Evolutionary conservation across 2,113 vertebrate species (phyloP).

Genomic region (Pan paniscus): DNA sequence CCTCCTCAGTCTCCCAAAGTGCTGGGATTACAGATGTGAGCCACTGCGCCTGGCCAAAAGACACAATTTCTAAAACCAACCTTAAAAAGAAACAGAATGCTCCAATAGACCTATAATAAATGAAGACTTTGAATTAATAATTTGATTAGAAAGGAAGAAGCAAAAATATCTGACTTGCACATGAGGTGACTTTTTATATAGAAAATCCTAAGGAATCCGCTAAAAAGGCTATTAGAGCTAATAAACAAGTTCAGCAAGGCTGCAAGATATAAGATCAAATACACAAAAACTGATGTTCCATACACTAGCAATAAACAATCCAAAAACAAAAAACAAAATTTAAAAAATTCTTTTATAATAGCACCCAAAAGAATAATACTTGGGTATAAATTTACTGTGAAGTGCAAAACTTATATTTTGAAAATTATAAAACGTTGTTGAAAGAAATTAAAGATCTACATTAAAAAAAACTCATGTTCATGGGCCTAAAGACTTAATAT

Average conservation of each 20-base stretch:
- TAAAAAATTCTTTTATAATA: constrained; percentile 19
- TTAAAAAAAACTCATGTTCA: not conserved
- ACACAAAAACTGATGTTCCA: not conserved
- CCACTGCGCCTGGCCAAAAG: not conserved
- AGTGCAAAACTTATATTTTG: not conserved
- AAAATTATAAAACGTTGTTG: not conserved
- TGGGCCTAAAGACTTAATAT: not conserved
- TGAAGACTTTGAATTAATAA: not conserved
- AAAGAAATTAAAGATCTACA: constrained; percentile 28
- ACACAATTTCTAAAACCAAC: constrained; percentile 9
- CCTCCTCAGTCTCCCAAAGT: too few species aligned
- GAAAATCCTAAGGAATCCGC: not conserved
- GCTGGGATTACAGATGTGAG: too few species aligned
- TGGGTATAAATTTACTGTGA: not conserved
- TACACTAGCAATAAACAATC: not conserved
- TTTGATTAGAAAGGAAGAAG: not conserved
- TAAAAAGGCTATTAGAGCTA: not conserved
- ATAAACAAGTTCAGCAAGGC: not conserved
- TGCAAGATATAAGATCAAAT: not conserved
- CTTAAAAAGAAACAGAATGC: not conserved
- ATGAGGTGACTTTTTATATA: not conserved
- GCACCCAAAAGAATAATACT: not conserved
- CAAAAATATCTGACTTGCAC: not conserved
- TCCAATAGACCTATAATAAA: not conserved
- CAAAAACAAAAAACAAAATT: not conserved